A percentile compares a stretch with the other conserved stretches of the same genome.
Conservation (phyloP, 2,113 vertebrate genomes). For the Amblyopsis rosae region DNA sequence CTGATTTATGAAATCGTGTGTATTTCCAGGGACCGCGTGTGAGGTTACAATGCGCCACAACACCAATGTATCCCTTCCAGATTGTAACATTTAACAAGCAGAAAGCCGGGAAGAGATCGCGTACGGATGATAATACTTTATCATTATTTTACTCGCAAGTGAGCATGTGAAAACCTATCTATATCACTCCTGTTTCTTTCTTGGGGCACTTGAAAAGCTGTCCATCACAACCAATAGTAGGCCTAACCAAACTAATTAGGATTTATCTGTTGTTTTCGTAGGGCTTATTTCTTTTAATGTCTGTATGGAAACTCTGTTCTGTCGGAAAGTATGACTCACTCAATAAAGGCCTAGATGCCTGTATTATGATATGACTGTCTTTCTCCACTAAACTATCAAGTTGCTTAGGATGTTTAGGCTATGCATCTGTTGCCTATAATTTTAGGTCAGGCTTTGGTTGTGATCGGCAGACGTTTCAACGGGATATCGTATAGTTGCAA, state of each 20-base stretch:
- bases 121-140: no score
- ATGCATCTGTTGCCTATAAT: conserved; percentile 65
- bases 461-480: conserved; percentile 18
- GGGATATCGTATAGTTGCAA: conserved; percentile 22
- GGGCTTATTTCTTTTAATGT: conserved; percentile 41
- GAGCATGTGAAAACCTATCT: no score
- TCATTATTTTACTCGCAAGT: no score
- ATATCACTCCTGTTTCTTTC: no score
- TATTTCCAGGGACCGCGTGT: neutral
- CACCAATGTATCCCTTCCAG: no score
- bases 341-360: conserved; percentile 56
- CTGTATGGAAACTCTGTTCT: conserved; percentile 61
- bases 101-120: no score
- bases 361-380: conserved; percentile 64
- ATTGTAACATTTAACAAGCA: no score
- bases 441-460: conserved; percentile 46
- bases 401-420: conserved; percentile 63
- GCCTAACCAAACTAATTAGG: neutral
- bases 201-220: neutral
- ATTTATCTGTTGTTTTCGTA: conserved; percentile 44
- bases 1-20: neutral
- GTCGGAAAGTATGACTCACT: conserved; percentile 67
- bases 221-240: neutral
- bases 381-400: conserved; percentile 63
- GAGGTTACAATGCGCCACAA: neutral